Evolutionary conservation across 37 sponge, comb jelly and placozoan species (phyloP).

Genomic region (Beroe forskalii): DNA sequence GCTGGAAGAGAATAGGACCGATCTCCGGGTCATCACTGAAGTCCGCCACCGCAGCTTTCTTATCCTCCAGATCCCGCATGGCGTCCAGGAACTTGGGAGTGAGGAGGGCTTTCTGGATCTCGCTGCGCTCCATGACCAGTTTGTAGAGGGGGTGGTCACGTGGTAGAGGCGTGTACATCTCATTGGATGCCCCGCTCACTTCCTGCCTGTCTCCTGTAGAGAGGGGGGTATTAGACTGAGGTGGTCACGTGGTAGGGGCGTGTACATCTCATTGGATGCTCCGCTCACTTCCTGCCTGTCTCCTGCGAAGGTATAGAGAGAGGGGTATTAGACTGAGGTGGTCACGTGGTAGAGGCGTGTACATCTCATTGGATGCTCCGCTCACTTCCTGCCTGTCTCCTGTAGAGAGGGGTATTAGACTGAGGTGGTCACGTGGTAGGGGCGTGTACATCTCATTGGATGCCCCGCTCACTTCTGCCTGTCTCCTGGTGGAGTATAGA

Average conservation of each 20-base stretch:
- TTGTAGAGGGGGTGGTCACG: slow-evolving; percentile 60
- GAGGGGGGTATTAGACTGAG: neutral
- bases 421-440: slow-evolving; percentile 49
- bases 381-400: neutral
- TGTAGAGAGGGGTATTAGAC: neutral
- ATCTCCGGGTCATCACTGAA: slow-evolving; percentile 57
- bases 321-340: too few species aligned
- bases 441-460: slow-evolving; percentile 64
- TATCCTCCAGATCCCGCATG: slow-evolving; percentile 58
- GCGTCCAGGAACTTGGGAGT: slow-evolving; percentile 62
- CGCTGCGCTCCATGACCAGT: slow-evolving; percentile 59
- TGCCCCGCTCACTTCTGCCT: neutral
- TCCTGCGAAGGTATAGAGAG: neutral
- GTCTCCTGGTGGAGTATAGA: slow-evolving; percentile 47
- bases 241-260: slow-evolving; percentile 38
- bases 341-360: slow-evolving; percentile 34
- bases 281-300: neutral
- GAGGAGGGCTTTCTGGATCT: slow-evolving; percentile 64
- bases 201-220: slow-evolving; percentile 50
- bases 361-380: slow-evolving; percentile 29
- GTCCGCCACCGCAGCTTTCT: slow-evolving; percentile 36
- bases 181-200: neutral
- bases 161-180: slow-evolving; percentile 61
- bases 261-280: slow-evolving; percentile 54
- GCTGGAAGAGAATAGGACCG: slow-evolving; percentile 56